phyloP scores from a whole-genome alignment of 1,140 invertebrate genomes.

The Cheumatopsyche charites region DNA sequence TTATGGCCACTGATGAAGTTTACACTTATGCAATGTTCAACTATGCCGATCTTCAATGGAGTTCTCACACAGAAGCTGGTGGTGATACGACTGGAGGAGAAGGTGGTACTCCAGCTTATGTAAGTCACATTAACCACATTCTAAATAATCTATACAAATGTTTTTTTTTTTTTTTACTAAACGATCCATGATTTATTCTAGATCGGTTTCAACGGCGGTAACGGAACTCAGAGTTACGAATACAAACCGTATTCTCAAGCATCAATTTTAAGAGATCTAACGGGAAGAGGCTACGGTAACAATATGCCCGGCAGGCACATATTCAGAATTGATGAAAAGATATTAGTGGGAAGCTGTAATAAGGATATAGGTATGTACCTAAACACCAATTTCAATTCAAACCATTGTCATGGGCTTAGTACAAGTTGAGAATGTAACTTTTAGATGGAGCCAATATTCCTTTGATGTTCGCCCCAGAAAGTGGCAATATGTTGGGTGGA shows the following conservation, averaged over 20 bases:
- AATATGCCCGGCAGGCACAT: constrained; percentile 88
- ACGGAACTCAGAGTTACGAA: constrained; percentile 88
- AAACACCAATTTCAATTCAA: constrained; percentile 11
- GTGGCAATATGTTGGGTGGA: constrained; percentile 94
- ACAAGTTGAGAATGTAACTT: too few relatives aligned
- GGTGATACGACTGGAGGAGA: constrained; percentile 86
- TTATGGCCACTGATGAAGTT: constrained; percentile 92
- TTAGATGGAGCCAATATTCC: constrained; percentile 79
- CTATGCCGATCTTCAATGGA: constrained; percentile 89
- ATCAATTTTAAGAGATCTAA: constrained; percentile 81
- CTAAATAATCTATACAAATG: neutral
- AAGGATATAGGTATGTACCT: constrained; percentile 77
- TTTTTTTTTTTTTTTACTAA: neutral
- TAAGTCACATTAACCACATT: constrained; percentile 60
- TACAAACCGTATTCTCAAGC: constrained; percentile 90
- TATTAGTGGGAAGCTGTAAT: constrained; percentile 89
- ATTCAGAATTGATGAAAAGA: constrained; percentile 94
- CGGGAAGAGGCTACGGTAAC: constrained; percentile 84
- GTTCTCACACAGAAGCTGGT: constrained; percentile 87
- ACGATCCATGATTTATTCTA: constrained; percentile 51
- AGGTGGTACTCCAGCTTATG: constrained; percentile 85
- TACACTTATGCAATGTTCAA: constrained; percentile 94
- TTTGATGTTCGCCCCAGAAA: constrained; percentile 88
- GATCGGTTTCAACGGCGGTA: constrained; percentile 96
- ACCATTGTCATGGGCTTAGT: neutral